A percentile compares a stretch with the other conserved stretches of the same genome.
Evolutionary conservation across 2,888 invertebrate genomes (phyloP).

Genomic region (Adelphocoris suturalis): DNA sequence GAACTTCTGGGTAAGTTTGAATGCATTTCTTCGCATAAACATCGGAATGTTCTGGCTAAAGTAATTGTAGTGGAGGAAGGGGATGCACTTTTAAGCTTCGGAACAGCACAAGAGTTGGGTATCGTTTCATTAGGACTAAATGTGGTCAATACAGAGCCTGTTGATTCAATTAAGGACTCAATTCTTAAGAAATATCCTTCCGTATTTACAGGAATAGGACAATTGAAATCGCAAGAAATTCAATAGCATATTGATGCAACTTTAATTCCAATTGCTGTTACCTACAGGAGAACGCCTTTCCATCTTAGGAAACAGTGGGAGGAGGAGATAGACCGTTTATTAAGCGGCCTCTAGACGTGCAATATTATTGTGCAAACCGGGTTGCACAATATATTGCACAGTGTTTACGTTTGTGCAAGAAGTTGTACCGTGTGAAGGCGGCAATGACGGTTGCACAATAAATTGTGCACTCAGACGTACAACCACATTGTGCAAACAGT

Average conservation of each 20-base stretch:
- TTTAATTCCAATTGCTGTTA: not conserved
- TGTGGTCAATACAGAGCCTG: not conserved
- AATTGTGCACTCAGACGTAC: too few species aligned
- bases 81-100: not conserved
- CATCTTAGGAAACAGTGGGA: too few species aligned
- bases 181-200: not conserved
- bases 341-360: too few species aligned
- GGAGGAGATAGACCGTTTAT: too few species aligned
- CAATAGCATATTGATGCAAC: not conserved
- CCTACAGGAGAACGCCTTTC: not conserved
- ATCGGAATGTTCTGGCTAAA: not conserved
- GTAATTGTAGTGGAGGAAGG: not conserved
- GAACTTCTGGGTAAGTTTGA: not conserved
- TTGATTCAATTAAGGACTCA: not conserved
- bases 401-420: too few species aligned
- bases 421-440: too few species aligned
- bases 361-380: too few species aligned
- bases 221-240: not conserved
- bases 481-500: too few species aligned
- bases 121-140: not conserved
- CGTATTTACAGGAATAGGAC: not conserved
- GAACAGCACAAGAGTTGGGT: not conserved
- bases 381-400: too few species aligned
- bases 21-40: not conserved
- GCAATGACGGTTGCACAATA: too few species aligned